Conservation (phyloP, 2,888 invertebrate genomes). For the Philhelius pedissequus region DNA sequence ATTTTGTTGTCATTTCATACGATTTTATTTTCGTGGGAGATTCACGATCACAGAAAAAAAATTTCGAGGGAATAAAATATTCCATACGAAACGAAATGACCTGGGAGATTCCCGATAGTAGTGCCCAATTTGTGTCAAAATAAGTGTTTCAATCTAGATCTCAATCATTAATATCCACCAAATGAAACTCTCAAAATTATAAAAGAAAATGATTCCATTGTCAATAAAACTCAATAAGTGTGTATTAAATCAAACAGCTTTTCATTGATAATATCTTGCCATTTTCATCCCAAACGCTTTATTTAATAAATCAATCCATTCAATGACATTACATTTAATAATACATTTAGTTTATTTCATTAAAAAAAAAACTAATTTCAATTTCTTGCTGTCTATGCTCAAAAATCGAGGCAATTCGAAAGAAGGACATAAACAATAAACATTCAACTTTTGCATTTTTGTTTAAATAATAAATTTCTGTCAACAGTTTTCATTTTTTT, state of each 20-base stretch:
- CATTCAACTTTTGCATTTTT: background rate
- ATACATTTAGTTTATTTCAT: background rate
- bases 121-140: no score
- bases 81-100: no score
- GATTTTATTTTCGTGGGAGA: no score
- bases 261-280: conserved; percentile 30
- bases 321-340: background rate
- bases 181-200: no score
- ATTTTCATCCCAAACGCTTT: background rate
- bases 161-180: no score
- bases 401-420: background rate
- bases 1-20: no score
- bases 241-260: conserved; percentile 38
- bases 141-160: no score
- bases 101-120: no score
- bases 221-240: background rate
- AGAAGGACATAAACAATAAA: background rate
- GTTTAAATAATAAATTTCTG: background rate
- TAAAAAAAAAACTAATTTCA: background rate
- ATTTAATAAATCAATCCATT: background rate
- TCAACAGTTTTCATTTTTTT: background rate
- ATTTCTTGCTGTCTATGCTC: background rate
- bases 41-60: no score
- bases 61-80: no score
- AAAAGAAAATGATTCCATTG: background rate